Evolutionary conservation across 2,797 vertebrate genomes (phyloP).

Genomic region (Pachyuromys duprasi): DNA sequence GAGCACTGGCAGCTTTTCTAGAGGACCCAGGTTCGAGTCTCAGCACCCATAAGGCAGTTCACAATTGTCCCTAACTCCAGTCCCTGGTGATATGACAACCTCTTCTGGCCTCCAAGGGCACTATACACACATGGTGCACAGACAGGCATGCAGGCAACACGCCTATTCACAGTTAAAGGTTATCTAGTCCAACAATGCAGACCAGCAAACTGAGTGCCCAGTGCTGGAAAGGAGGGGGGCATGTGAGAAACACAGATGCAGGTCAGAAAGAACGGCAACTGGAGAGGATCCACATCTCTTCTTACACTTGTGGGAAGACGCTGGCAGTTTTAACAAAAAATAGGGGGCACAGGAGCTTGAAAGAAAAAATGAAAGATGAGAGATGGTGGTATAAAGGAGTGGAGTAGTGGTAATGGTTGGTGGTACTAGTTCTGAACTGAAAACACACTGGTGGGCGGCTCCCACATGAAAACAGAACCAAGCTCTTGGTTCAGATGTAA

Average conservation of each 20-base stretch:
- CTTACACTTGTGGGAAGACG: background rate
- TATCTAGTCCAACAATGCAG: background rate
- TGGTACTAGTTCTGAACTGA: background rate
- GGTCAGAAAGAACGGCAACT: background rate
- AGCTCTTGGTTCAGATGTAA: constrained; percentile 11
- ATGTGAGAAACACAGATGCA: background rate
- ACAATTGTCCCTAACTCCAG: background rate
- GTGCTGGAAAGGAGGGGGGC: background rate
- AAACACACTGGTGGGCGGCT: background rate
- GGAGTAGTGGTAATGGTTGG: background rate
- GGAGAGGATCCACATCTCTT: background rate
- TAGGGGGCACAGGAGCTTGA: background rate
- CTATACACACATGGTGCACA: background rate
- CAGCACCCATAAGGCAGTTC: background rate
- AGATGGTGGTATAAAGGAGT: background rate
- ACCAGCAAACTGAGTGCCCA: background rate
- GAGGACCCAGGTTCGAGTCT: background rate
- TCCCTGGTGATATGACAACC: background rate
- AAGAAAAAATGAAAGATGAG: background rate
- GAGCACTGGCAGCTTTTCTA: background rate
- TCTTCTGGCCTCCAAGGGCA: background rate
- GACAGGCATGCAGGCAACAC: background rate
- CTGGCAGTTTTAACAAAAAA: constrained; percentile 3
- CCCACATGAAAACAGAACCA: background rate
- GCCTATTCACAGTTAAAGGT: background rate